These are phyloP conservation scores for Drosophila paramelanica DNA, from an alignment of 2,888 invertebrate genomes.

Conservation along the genomic window DNA sequence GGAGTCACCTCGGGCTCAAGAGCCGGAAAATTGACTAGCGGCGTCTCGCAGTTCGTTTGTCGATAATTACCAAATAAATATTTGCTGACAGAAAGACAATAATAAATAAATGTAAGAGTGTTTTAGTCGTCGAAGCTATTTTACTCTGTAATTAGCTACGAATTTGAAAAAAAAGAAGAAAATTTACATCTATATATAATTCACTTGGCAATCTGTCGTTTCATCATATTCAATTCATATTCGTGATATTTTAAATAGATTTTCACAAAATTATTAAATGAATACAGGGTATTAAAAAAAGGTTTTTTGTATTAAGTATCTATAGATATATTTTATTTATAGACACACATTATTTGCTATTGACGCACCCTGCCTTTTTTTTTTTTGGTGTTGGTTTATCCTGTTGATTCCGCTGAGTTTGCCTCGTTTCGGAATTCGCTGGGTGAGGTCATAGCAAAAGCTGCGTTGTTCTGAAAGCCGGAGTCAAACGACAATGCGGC, in stretches of 20 bases:
- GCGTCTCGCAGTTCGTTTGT: slow-evolving; percentile 7
- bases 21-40: slow-evolving; percentile 3
- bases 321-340: neutral
- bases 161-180: neutral
- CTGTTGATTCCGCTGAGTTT: slow-evolving; percentile 35
- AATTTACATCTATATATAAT: too few relatives aligned
- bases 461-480: slow-evolving; percentile 5
- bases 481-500: slow-evolving; percentile 13
- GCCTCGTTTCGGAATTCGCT: slow-evolving; percentile 3
- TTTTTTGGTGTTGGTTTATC: slow-evolving; percentile 18
- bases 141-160: neutral
- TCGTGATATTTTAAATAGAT: neutral
- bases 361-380: neutral
- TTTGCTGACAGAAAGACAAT: slow-evolving; percentile 7
- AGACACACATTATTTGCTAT: slow-evolving; percentile 10
- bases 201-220: too few relatives aligned
- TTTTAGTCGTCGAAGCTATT: neutral
- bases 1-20: neutral
- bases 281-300: neutral
- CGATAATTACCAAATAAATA: slow-evolving; percentile 24
- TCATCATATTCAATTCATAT: too few relatives aligned
- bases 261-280: neutral
- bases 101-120: neutral
- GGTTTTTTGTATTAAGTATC: slow-evolving; percentile 2
- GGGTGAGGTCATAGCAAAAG: slow-evolving; percentile 50